Conservation (phyloP, 1,140 invertebrate genomes). For the Diabrotica undecimpunctata region DNA sequence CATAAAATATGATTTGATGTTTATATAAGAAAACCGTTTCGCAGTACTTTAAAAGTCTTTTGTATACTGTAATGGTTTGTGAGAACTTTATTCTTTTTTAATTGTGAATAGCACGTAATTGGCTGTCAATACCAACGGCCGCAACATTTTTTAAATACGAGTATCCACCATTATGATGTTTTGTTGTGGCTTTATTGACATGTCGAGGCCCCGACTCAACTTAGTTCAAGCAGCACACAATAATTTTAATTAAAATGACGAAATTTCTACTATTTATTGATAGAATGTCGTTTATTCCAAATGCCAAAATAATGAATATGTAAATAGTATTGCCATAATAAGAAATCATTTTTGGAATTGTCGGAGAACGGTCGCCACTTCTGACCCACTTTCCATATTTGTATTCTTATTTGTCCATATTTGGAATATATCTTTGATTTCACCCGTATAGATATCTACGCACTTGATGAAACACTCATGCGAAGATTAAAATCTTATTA, state of each 20-base stretch:
- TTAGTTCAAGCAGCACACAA: not conserved
- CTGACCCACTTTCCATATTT: not conserved
- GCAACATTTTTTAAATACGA: too few relatives aligned
- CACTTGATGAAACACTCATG: not conserved
- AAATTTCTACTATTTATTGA: not conserved
- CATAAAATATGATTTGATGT: too few relatives aligned
- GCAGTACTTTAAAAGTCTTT: too few relatives aligned
- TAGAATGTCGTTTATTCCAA: not conserved
- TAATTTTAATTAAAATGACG: not conserved
- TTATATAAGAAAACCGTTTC: too few relatives aligned
- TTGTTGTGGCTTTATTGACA: too few relatives aligned
- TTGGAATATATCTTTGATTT: not conserved
- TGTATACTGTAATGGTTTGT: too few relatives aligned
- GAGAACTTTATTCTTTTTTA: too few relatives aligned
- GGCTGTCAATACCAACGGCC: too few relatives aligned
- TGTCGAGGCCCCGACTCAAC: too few relatives aligned
- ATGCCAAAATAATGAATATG: slow-evolving; percentile 1
- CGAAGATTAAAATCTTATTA: not conserved
- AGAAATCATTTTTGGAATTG: slow-evolving; percentile 2
- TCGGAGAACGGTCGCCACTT: slow-evolving; percentile 1
- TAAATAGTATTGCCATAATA: not conserved
- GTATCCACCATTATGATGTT: too few relatives aligned
- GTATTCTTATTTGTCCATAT: slow-evolving; percentile 1
- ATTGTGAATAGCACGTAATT: too few relatives aligned
- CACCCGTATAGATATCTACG: slow-evolving; percentile 1